Evolutionary conservation across 2,113 vertebrate species (phyloP).

Genomic region (Pelodiscus sinensis): DNA sequence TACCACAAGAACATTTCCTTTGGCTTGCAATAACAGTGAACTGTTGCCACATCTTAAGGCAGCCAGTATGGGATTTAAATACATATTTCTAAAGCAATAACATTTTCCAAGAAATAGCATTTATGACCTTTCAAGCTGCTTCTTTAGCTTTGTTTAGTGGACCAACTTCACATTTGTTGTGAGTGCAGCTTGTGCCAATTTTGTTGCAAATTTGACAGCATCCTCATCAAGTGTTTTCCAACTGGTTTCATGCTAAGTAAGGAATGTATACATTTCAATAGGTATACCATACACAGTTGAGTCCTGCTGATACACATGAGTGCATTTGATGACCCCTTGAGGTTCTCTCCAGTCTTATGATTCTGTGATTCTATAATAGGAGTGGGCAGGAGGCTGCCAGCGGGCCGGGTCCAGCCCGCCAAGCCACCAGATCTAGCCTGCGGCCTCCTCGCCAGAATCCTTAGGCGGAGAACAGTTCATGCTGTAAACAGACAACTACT

Average conservation of each 20-base stretch:
- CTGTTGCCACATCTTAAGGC: not conserved
- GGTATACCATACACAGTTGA: not conserved
- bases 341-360: too few species aligned
- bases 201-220: not conserved
- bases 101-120: not conserved
- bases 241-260: not conserved
- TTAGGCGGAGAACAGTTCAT: too few species aligned
- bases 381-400: too few species aligned
- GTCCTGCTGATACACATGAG: not conserved
- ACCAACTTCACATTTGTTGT: not conserved
- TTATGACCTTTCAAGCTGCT: not conserved
- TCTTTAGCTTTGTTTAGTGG: not conserved
- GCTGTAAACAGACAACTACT: too few species aligned
- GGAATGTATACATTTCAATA: not conserved
- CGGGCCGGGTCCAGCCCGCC: too few species aligned
- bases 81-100: not conserved
- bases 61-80: not conserved
- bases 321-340: too few species aligned
- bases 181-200: not conserved
- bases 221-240: not conserved
- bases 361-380: too few species aligned
- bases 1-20: not conserved
- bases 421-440: too few species aligned
- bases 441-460: too few species aligned
- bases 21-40: not conserved